Evolutionary conservation across 2,888 invertebrate genomes (phyloP).

Genomic region (Trachelus iudaicus): DNA sequence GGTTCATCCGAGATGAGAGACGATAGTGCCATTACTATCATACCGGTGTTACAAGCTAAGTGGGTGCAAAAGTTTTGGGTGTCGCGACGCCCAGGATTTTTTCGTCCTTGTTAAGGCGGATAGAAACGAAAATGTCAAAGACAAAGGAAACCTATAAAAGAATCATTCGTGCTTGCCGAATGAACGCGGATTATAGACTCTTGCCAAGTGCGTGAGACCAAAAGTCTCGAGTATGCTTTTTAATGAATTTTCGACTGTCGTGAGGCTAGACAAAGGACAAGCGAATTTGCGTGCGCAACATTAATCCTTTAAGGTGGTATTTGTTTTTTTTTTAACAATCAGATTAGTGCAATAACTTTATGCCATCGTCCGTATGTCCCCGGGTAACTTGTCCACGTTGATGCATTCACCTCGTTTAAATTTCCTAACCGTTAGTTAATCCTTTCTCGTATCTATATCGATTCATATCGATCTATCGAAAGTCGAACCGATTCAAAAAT

Average conservation of each 20-base stretch:
- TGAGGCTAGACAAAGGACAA: background rate
- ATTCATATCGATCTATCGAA: background rate
- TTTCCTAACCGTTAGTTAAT: background rate
- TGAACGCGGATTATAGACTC: background rate
- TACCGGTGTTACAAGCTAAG: constrained; percentile 30
- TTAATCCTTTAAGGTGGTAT: background rate
- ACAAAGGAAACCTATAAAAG: background rate
- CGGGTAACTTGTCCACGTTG: background rate
- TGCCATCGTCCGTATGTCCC: background rate
- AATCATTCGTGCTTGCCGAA: background rate
- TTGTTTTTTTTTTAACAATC: background rate
- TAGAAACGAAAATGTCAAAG: background rate
- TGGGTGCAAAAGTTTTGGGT: background rate
- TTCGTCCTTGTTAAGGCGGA: background rate
- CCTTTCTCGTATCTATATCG: background rate
- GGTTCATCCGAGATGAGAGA: constrained; percentile 28
- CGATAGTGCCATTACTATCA: constrained; percentile 47
- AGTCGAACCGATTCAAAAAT: background rate
- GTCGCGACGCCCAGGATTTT: constrained; percentile 1
- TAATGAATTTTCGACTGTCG: background rate
- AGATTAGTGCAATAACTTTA: background rate
- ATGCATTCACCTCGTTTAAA: background rate
- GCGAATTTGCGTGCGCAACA: background rate
- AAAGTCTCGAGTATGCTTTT: background rate
- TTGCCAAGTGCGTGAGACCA: background rate